These are phyloP conservation scores for Amblyteles armatorius DNA, from an alignment of 2,888 invertebrate genomes.

Conservation along the genomic window DNA sequence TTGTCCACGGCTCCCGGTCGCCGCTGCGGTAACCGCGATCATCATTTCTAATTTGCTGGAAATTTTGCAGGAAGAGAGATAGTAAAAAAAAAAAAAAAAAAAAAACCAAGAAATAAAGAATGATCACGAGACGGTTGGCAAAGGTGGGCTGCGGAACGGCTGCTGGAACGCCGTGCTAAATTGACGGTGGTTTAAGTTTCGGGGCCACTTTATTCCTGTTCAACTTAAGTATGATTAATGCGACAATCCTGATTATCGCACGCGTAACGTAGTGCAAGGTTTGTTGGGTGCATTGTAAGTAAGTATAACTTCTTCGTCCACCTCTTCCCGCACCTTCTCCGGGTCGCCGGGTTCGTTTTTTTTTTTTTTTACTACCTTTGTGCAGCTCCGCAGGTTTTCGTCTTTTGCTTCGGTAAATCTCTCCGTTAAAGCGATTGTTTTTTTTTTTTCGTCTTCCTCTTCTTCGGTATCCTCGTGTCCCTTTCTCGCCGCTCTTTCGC, in stretches of 20 bases:
- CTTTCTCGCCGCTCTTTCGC: background rate
- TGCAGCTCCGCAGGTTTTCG: background rate
- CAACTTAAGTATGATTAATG: constrained; percentile 69
- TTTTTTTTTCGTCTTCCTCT: background rate
- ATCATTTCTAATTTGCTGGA: constrained; percentile 29
- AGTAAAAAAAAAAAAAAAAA: constrained; percentile 17
- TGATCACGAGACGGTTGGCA: background rate
- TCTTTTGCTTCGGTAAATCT: constrained; percentile 9
- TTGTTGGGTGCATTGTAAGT: background rate
- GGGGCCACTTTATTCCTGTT: constrained; percentile 43
- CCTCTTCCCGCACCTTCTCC: too few species aligned
- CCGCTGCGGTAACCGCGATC: constrained; percentile 6
- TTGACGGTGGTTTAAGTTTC: constrained; percentile 29
- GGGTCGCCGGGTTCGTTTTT: too few species aligned
- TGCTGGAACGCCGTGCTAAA: background rate
- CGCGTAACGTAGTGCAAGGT: background rate
- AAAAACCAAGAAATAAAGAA: background rate
- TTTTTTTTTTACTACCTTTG: background rate
- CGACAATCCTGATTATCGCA: constrained; percentile 67
- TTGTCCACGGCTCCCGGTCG: constrained; percentile 23
- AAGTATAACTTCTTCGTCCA: too few species aligned
- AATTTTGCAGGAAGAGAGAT: constrained; percentile 4
- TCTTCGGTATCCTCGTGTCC: background rate
- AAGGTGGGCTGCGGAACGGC: background rate
- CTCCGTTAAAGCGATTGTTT: background rate